Evolutionary conservation across 2,888 invertebrate species (phyloP).

Genomic region (Xylota sylvarum): DNA sequence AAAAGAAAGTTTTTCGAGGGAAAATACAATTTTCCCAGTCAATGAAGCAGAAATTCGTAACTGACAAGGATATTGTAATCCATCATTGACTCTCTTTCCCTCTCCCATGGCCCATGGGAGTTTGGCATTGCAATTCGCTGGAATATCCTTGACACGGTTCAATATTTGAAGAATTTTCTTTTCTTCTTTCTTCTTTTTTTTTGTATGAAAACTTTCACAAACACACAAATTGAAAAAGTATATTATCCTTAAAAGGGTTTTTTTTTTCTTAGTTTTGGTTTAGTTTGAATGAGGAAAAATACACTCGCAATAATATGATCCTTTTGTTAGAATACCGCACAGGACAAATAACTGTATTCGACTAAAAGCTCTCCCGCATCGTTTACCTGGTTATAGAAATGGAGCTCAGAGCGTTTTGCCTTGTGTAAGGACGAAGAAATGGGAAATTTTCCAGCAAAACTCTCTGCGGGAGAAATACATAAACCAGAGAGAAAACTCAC

Average conservation of each 20-base stretch:
- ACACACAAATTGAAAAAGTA: slow-evolving; percentile 10
- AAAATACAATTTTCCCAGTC: slow-evolving; percentile 69
- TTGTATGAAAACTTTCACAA: slow-evolving; percentile 20
- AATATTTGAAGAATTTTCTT: slow-evolving; percentile 6
- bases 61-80: slow-evolving; percentile 73
- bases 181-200: slow-evolving; percentile 21
- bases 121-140: slow-evolving; percentile 48
- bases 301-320: slow-evolving; percentile 2
- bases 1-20: slow-evolving; percentile 41
- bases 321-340: slow-evolving; percentile 79
- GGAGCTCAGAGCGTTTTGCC: slow-evolving; percentile 30
- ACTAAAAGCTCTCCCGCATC: slow-evolving; percentile 83
- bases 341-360: slow-evolving; percentile 83
- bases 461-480: slow-evolving; percentile 3
- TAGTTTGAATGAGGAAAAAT: slow-evolving; percentile 3
- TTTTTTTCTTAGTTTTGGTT: not conserved
- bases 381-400: slow-evolving; percentile 81
- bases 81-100: slow-evolving; percentile 54
- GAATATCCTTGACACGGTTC: slow-evolving; percentile 57
- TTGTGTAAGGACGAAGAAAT: slow-evolving; percentile 58
- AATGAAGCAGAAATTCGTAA: slow-evolving; percentile 73
- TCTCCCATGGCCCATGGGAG: slow-evolving; percentile 37
- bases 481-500: not conserved
- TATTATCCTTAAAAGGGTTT: slow-evolving; percentile 30
- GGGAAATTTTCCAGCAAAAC: slow-evolving; percentile 20